A percentile compares a stretch with the other conserved stretches of the same genome.
Evolutionary conservation across 2,113 vertebrate species (phyloP).

Genomic region (Kryptolebias marmoratus): DNA sequence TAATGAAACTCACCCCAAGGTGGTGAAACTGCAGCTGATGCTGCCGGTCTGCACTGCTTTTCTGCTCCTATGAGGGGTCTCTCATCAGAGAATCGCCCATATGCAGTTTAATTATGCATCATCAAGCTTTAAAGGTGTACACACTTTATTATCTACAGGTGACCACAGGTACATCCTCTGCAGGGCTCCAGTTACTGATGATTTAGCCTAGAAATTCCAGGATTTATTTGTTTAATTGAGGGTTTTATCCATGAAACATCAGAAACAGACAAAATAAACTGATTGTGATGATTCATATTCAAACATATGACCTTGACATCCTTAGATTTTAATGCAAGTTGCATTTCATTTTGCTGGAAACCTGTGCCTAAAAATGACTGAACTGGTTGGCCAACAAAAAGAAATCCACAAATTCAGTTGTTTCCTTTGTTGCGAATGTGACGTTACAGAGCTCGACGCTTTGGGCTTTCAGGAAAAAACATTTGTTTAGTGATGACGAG

Average conservation of each 20-base stretch:
- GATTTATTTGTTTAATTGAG: neutral
- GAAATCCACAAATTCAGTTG: too few relatives aligned
- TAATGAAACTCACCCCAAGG: conserved; percentile 76
- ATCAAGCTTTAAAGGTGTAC: neutral
- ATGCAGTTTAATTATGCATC: neutral
- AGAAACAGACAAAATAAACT: neutral
- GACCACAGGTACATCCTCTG: too few relatives aligned
- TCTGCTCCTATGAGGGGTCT: neutral
- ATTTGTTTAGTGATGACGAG: neutral
- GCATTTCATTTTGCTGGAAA: neutral
- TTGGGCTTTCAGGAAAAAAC: neutral
- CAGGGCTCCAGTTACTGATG: too few relatives aligned
- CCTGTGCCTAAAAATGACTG: neutral
- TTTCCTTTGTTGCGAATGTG: neutral
- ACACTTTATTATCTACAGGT: neutral
- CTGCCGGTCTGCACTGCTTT: neutral
- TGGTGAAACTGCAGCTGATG: conserved; percentile 60
- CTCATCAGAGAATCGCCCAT: neutral
- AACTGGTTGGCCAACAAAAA: too few relatives aligned
- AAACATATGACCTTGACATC: too few relatives aligned
- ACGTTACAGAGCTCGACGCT: neutral
- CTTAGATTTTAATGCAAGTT: neutral
- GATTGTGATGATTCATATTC: too few relatives aligned
- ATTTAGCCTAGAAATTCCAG: neutral
- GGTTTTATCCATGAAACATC: neutral